Evolutionary conservation across 64 coral and sea anemone species (phyloP).

Genomic region (Actinia equina): DNA sequence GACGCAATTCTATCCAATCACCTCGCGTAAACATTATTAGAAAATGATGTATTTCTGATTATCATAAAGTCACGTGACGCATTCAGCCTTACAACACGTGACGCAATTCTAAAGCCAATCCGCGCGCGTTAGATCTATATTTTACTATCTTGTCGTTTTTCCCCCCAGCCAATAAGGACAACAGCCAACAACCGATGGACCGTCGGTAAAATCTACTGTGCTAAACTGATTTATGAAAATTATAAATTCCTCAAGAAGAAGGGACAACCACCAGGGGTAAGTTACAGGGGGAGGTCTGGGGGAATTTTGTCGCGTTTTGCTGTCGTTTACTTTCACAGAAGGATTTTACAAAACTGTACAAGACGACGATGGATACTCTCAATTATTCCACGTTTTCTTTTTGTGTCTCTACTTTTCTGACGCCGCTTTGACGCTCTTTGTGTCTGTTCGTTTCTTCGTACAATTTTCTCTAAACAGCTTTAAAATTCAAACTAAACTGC

Average conservation of each 20-base stretch:
- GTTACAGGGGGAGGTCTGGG: not conserved
- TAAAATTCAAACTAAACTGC: not conserved
- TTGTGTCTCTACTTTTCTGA: not conserved
- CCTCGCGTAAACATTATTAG: too few species aligned
- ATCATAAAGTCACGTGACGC: too few species aligned
- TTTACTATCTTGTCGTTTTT: not conserved
- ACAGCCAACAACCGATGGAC: slow-evolving; percentile 91
- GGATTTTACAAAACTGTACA: not conserved
- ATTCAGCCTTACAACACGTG: not conserved
- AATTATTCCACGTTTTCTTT: not conserved
- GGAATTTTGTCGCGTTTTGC: not conserved
- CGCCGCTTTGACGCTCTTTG: not conserved
- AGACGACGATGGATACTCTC: not conserved
- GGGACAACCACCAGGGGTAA: slow-evolving; percentile 42
- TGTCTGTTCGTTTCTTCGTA: not conserved
- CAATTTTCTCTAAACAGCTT: not conserved
- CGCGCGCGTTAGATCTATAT: not conserved
- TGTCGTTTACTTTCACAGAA: not conserved
- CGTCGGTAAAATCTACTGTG: slow-evolving; percentile 97
- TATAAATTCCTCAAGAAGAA: slow-evolving; percentile 95
- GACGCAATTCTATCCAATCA: too few species aligned
- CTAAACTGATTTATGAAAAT: slow-evolving; percentile 98
- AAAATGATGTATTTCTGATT: too few species aligned
- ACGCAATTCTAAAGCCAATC: not conserved
- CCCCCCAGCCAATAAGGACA: slow-evolving; percentile 45